phyloP scores from a whole-genome alignment of 2,888 invertebrate species.

The Drosophila recens region DNA sequence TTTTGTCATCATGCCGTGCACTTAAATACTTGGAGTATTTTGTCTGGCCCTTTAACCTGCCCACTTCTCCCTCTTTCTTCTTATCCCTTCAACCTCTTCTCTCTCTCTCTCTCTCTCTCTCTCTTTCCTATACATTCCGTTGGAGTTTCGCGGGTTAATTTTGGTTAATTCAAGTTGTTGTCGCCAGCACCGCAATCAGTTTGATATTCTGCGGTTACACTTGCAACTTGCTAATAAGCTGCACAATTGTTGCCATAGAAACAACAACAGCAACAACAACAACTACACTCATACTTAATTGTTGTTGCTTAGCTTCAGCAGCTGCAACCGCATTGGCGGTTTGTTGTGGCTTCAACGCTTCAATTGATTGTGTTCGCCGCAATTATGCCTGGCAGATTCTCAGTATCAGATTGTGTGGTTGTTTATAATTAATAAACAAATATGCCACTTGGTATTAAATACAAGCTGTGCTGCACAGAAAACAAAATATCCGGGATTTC shows the following conservation, averaged over 20 bases:
- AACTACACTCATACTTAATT: background rate
- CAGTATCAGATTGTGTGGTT: background rate
- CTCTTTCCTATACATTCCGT: too few relatives aligned
- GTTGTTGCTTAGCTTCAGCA: background rate
- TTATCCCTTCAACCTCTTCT: background rate
- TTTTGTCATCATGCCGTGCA: conserved; percentile 26
- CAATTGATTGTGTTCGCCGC: background rate
- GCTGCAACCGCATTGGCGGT: conserved; percentile 1
- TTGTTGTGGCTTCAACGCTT: conserved; percentile 19
- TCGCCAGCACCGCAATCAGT: conserved; percentile 29
- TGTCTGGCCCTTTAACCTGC: background rate
- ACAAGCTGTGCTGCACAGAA: background rate
- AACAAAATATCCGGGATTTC: too few relatives aligned
- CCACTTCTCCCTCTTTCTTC: background rate
- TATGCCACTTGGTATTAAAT: background rate
- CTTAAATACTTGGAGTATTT: conserved; percentile 23
- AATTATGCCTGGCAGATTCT: background rate
- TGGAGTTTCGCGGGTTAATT: background rate
- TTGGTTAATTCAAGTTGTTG: conserved; percentile 19
- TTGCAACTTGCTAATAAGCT: conserved; percentile 55
- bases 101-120: too few relatives aligned
- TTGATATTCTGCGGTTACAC: conserved; percentile 57
- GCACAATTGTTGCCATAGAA: conserved; percentile 40
- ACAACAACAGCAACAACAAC: conserved; percentile 2
- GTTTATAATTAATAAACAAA: conserved; percentile 6